Evolutionary conservation across 2,797 vertebrate species (phyloP), one percentile per base, ranked within the genome.

Genomic region (Rhadinocentrus ornatus): DNA sequence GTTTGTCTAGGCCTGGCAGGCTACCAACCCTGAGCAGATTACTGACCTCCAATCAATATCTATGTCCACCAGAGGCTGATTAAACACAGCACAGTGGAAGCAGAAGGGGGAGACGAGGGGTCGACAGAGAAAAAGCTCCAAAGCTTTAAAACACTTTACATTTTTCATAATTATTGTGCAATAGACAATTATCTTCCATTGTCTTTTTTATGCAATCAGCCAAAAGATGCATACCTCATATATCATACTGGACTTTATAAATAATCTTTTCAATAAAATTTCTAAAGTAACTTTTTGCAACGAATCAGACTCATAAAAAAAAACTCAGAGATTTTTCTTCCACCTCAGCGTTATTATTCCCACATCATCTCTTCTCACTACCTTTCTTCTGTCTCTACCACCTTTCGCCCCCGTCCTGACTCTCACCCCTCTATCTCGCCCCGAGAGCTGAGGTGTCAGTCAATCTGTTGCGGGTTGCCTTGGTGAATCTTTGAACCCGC

Each of bases 31-130:
- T 81, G 91, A 94, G 94, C 93, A 95, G 93, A 96, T 95, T 96
- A 95, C 93, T 95, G 95, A 96, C 92, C 94, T 86, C 90, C 89
- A 84, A 96, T 96, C 95, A 95, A 96, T 96, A 97, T 91, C 92
- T 91, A 88, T 89, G 92, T 94, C 92, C 94, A 95, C 95, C 92
- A 95, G 95, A 95, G 95, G 94, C 93, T 93, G 93, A 91, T 95
- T 95, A 93, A 89, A 94, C 92, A 91, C 85, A 90, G 77, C 85
- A 85, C 63, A 88, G 75, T 3, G 26, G 80, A 77, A 80, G 77
- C 41, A 73, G 57, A 32, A 48, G 58, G 53, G 69, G 16, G 65
- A 35, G 24, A 44, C 0, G 26, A 48, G n/a, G 9, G n/a, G 24
- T n/a, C 3, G 4, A 57, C 41, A 26, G 62, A 73, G 34, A 67